A percentile compares a stretch with the other conserved stretches of the same genome.
Conservation (phyloP, 2,113 vertebrate genomes). For the Planiliza haematocheilus region DNA sequence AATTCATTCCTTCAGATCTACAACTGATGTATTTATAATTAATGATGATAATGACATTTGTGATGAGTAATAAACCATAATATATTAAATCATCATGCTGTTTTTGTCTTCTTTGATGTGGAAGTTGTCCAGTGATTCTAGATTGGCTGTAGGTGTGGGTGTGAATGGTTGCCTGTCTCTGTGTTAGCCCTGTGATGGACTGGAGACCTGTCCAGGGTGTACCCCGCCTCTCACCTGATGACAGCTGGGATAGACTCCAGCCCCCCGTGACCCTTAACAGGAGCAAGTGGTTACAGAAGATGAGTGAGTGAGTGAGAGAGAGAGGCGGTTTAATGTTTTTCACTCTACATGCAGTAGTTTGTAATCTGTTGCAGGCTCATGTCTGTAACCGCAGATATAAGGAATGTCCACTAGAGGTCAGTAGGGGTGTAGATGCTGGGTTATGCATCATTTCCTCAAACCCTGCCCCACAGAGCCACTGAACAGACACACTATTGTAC, state of each 20-base stretch:
- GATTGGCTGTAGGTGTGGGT: no score
- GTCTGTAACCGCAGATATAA: neutral
- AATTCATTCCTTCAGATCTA: slow-evolving; percentile 83
- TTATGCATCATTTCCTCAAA: neutral
- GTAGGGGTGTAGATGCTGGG: neutral
- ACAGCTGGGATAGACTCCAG: no score
- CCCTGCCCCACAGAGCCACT: slow-evolving; percentile 66
- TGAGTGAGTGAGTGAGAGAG: no score
- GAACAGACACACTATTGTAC: slow-evolving; percentile 77
- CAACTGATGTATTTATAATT: slow-evolving; percentile 83
- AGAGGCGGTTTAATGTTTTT: neutral
- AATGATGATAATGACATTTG: slow-evolving; percentile 81
- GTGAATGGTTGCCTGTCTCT: no score
- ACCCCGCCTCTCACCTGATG: no score
- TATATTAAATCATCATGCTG: slow-evolving; percentile 78
- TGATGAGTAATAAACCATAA: slow-evolving; percentile 86
- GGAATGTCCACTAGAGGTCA: slow-evolving; percentile 38
- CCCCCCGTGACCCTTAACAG: no score
- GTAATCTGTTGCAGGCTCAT: neutral
- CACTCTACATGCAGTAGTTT: neutral
- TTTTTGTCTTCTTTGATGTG: slow-evolving; percentile 1
- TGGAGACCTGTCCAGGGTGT: no score
- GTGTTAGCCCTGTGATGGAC: no score
- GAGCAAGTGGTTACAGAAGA: no score
- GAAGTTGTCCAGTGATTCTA: no score